A percentile compares a stretch with the other conserved stretches of the same genome.
These are phyloP conservation scores for Pygoscelis antarcticus DNA, from an alignment of 2,113 vertebrate genomes.

Conservation along the genomic window DNA sequence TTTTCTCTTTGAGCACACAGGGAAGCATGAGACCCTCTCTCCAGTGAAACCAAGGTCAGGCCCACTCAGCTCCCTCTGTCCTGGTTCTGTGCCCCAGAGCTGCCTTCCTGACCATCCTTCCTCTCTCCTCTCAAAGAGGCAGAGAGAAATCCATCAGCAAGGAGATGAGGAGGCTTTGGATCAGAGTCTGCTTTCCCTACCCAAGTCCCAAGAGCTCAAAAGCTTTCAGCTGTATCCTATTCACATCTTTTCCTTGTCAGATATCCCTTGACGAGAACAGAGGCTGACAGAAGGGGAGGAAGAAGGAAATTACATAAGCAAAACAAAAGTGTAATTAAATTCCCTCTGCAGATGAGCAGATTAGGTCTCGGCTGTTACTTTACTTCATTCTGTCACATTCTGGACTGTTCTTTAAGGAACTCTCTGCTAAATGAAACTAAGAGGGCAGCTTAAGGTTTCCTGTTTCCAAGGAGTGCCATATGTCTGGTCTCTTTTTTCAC, in stretches of 20 bases:
- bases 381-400: conserved; percentile 16
- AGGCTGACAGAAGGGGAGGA: conserved; percentile 6
- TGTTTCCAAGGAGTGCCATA: background rate
- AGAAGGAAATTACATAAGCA: conserved; percentile 35
- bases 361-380: background rate
- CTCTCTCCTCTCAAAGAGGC: background rate
- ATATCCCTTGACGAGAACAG: background rate
- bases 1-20: background rate
- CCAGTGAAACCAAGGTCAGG: background rate
- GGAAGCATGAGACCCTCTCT: background rate
- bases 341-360: conserved; percentile 27
- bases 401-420: conserved; percentile 9
- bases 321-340: conserved; percentile 47
- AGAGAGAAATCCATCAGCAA: background rate
- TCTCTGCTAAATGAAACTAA: background rate
- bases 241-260: conserved; percentile 43
- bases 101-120: background rate
- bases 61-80: background rate
- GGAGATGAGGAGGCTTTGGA: background rate
- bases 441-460: background rate
- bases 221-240: conserved; percentile 42
- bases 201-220: conserved; percentile 6
- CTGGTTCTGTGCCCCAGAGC: background rate
- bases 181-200: background rate
- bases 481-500: background rate